Evolutionary conservation across 2,113 vertebrate genomes (phyloP), one percentile per base, ranked within the genome.

Genomic region (Montifringilla adamsi): DNA sequence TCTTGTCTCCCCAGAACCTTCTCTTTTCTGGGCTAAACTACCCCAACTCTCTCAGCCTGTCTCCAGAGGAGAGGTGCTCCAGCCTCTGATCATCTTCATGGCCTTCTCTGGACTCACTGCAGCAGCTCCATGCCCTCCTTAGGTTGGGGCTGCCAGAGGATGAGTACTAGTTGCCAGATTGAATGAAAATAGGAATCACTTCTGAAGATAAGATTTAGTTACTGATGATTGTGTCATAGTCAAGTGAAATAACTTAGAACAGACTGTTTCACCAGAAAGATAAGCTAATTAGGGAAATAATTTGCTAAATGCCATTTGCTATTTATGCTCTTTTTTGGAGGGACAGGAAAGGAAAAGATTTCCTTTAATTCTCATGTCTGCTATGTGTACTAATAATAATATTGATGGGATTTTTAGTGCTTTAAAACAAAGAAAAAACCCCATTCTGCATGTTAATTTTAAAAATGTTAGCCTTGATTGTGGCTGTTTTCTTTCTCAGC

Each of bases 261-360:
- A 96, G 75, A 83, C 81, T 84, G 58, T 92, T 94, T 94, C 43
- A 76, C 81, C 67, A 93, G 90, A 58, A 43, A 91, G 66, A 95
- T 79, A 10, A 92, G 19, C 69, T 85, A 87, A 94, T 89, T 89
- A 91, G 49, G 46, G 56, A 72, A 89, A 84, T 90, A 86, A 91
- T 79, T 91, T 79, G 37, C 81, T 73, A 58, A 89, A 89, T 89
- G 69, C 74, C 53, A 39, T 92, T 81, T 94, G 94, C 67, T 93
- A 26, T 85, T 89, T 82, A 41, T 93, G 68, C 56, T 90, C 60
- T 77, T 86, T 91, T 94, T 70, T 78, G 24, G 60, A 72, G 35
- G 20, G 15, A 35, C 12, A 6, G 26, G 41, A 62, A 28, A 26
- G 50, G 41, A 85, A 49, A 63, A 85, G 22, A 46, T 46, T 88